Percentiles rank a stretch among this genome's conserved stretches.
phyloP scores from a whole-genome alignment of 2,888 invertebrate species.

The Artemia sinica region DNA sequence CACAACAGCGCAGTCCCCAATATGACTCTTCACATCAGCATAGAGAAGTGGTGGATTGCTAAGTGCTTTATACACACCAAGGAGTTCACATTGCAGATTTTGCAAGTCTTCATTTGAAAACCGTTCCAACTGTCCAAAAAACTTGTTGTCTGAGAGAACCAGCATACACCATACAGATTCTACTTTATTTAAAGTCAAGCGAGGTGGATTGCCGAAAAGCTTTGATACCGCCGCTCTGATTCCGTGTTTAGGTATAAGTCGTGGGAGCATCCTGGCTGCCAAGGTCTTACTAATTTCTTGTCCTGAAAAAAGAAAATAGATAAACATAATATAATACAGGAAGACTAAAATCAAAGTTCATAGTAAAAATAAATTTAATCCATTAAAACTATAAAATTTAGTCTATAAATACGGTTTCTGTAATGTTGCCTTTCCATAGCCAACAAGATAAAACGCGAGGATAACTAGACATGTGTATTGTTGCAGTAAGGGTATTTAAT shows the following conservation, averaged over 20 bases:
- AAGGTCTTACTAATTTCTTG: background rate
- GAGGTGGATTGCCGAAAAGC: background rate
- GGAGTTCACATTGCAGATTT: slow-evolving; percentile 15
- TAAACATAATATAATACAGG: no score
- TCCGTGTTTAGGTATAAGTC: background rate
- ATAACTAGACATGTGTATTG: no score
- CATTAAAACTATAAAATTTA: no score
- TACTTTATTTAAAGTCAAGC: slow-evolving; percentile 10
- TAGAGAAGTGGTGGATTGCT: slow-evolving; percentile 18
- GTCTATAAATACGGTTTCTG: no score
- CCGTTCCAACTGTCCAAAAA: slow-evolving; percentile 19
- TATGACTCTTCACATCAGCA: slow-evolving; percentile 18
- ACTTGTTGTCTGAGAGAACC: background rate
- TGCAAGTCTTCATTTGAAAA: slow-evolving; percentile 8
- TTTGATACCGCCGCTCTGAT: background rate
- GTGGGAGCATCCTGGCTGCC: background rate
- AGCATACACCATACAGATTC: slow-evolving; percentile 5
- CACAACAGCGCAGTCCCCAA: slow-evolving; percentile 20
- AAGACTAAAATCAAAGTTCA: no score
- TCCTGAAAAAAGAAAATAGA: no score
- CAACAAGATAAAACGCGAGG: no score
- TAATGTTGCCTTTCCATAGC: no score
- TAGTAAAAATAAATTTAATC: no score
- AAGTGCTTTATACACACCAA: background rate
- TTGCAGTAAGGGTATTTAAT: no score